A percentile compares a stretch with the other conserved stretches of the same genome.
Conservation (phyloP, 2,113 vertebrate genomes). For the Pachyramphus minor region DNA sequence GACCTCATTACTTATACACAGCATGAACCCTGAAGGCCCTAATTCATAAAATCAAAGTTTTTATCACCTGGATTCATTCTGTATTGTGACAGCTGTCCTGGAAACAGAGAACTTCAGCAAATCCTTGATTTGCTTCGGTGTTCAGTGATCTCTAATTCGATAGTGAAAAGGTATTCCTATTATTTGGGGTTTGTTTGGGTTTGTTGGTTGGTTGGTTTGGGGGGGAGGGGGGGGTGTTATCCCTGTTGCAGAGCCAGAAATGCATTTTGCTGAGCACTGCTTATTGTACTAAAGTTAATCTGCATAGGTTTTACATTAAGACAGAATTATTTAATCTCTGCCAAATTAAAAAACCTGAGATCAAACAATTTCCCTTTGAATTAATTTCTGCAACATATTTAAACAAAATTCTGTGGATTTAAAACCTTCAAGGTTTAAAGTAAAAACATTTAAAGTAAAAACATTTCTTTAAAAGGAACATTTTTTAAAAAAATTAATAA, state of each 20-base stretch:
- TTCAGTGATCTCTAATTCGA: background rate
- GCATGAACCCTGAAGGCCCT: background rate
- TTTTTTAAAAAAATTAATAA: background rate
- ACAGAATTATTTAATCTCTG: background rate
- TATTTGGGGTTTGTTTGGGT: background rate
- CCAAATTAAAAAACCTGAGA: background rate
- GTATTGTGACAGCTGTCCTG: background rate
- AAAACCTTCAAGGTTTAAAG: background rate
- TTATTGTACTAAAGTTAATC: background rate
- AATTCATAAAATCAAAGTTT: background rate
- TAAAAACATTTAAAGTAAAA: background rate
- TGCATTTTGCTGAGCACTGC: background rate
- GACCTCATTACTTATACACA: background rate
- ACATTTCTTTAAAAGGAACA: background rate
- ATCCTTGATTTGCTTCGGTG: background rate
- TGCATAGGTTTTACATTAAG: background rate
- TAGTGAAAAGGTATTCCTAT: background rate
- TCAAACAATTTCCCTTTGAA: background rate
- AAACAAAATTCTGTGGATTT: background rate
- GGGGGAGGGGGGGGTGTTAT: accelerated
- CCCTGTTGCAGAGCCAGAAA: background rate
- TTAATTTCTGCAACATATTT: background rate
- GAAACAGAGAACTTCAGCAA: background rate
- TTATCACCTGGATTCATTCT: background rate
- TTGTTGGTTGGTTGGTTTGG: background rate